Percentiles rank a stretch among this genome's conserved stretches.
phyloP scores from a whole-genome alignment of 37 sponge, comb jelly and placozoan species.

The Amphimedon queenslandica region DNA sequence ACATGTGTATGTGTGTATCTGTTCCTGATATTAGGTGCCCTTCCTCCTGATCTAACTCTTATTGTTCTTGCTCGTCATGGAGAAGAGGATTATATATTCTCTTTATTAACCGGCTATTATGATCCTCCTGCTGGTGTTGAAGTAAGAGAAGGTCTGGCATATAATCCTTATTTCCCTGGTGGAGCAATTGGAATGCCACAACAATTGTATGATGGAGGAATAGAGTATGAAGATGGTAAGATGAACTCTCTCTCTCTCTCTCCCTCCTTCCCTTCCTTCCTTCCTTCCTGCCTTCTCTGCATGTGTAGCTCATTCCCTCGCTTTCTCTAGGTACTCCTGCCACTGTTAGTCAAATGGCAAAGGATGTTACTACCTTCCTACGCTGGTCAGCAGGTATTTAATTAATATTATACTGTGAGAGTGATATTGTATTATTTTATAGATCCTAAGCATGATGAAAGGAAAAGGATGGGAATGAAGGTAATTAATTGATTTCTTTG shows the following conservation, averaged over 20 bases:
- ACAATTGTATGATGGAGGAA: slow-evolving; percentile 79
- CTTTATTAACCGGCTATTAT: slow-evolving; percentile 87
- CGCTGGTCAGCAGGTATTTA: slow-evolving; percentile 82
- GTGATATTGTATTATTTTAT: not conserved
- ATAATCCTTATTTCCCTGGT: slow-evolving; percentile 97
- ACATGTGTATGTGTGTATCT: too few species aligned
- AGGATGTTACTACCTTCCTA: slow-evolving; percentile 84
- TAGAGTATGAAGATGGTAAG: slow-evolving; percentile 97
- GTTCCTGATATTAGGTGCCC: too few species aligned
- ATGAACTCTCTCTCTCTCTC: too few species aligned
- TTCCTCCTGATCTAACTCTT: slow-evolving; percentile 93
- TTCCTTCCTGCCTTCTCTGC: too few species aligned
- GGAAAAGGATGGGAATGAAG: slow-evolving; percentile 90
- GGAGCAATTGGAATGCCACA: slow-evolving; percentile 89
- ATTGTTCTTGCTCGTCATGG: slow-evolving; percentile 85
- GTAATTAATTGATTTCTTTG: slow-evolving; percentile 20
- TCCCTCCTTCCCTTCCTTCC: too few species aligned
- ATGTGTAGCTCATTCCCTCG: too few species aligned
- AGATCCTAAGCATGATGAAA: slow-evolving; percentile 88
- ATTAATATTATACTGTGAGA: not conserved
- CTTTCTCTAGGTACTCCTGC: slow-evolving; percentile 78
- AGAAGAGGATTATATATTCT: slow-evolving; percentile 94
- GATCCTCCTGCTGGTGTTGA: slow-evolving; percentile 89
- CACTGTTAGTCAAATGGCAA: slow-evolving; percentile 92
- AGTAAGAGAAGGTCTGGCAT: slow-evolving; percentile 81